A percentile compares a stretch with the other conserved stretches of the same genome.
Conservation (phyloP, 2,888 invertebrate genomes). For the Rhamnusium bicolor region DNA sequence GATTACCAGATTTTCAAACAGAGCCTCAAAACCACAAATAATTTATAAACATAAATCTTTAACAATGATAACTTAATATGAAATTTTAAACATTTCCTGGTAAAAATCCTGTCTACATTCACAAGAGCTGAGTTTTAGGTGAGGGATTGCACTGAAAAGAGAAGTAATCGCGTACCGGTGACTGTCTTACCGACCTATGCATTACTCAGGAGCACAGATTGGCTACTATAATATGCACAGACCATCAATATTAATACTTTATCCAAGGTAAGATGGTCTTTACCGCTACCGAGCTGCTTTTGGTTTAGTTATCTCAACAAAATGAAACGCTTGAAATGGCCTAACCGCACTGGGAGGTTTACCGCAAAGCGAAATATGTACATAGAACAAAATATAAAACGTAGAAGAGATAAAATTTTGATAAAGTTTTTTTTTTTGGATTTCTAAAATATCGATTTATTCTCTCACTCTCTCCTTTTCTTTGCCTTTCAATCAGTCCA, state of each 20-base stretch:
- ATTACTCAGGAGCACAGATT: slow-evolving; percentile 68
- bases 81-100: background rate
- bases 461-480: no score
- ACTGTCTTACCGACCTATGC: slow-evolving; percentile 57
- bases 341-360: slow-evolving; percentile 33
- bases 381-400: slow-evolving; percentile 2
- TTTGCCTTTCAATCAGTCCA: background rate
- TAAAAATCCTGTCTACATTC: background rate
- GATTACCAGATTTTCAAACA: background rate
- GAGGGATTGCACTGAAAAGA: slow-evolving; percentile 22
- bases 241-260: slow-evolving; percentile 68
- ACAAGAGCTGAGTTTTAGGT: background rate
- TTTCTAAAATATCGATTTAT: background rate
- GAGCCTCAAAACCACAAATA: background rate
- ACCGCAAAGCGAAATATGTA: slow-evolving; percentile 22
- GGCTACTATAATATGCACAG: slow-evolving; percentile 69
- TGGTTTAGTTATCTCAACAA: slow-evolving; percentile 25
- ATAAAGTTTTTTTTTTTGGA: background rate
- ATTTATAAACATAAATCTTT: background rate
- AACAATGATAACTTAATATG: slow-evolving; percentile 11
- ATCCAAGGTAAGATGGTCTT: slow-evolving; percentile 48
- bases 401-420: slow-evolving; percentile 7
- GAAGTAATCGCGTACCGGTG: slow-evolving; percentile 9
- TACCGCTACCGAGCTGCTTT: slow-evolving; percentile 28
- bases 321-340: slow-evolving; percentile 30